Conservation (phyloP, 2,113 vertebrate genomes). For the Tringa solitaria region DNA sequence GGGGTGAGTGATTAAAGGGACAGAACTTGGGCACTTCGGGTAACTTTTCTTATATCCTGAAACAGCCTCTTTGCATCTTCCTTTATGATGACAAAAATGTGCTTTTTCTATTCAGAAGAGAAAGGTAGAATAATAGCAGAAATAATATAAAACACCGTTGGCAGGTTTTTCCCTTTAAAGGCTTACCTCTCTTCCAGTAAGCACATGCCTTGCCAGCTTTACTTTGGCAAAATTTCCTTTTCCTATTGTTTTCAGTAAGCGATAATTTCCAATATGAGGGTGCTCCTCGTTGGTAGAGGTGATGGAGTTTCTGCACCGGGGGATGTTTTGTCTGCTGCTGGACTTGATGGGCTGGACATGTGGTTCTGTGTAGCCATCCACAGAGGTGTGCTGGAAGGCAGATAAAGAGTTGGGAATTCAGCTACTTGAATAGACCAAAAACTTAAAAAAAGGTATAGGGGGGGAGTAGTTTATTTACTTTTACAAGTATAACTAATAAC, state of each 20-base stretch:
- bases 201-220: constrained; percentile 90
- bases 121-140: neutral
- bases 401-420: neutral
- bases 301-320: constrained; percentile 90
- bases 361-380: constrained; percentile 88
- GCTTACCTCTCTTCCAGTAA: constrained; percentile 94
- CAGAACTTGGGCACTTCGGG: neutral
- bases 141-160: neutral
- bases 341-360: constrained; percentile 87
- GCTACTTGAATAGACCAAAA: neutral
- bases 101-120: neutral
- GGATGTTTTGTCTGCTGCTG: constrained; percentile 89
- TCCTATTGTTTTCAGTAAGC: constrained; percentile 94
- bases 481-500: neutral
- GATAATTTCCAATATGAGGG: constrained; percentile 93
- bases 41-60: neutral
- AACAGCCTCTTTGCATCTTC: neutral
- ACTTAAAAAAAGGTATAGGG: neutral
- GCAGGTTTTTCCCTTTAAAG: neutral
- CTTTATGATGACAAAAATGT: neutral
- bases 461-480: neutral
- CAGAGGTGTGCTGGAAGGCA: constrained; percentile 85
- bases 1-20: neutral
- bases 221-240: constrained; percentile 98
- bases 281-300: constrained; percentile 87